These are phyloP conservation scores for Pluvialis apricaria DNA, from an alignment of 2,113 vertebrate genomes.

Conservation along the genomic window DNA sequence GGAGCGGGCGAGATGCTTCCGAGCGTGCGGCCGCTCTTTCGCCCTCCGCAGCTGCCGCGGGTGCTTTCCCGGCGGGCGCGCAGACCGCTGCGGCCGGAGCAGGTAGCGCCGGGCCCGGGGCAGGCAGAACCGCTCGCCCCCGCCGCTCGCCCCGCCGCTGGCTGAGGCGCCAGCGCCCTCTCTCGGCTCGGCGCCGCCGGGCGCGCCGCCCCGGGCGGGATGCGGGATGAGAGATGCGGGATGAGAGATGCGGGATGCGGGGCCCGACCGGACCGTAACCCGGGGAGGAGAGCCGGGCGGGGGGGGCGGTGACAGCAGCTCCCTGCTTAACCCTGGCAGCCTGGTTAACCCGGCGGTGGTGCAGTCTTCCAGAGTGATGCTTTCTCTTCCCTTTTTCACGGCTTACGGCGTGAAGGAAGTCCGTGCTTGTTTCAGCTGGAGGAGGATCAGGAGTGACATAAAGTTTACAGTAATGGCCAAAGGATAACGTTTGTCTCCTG, in stretches of 20 bases:
- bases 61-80: not conserved
- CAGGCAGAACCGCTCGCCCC: not conserved
- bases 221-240: not conserved
- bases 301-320: not conserved
- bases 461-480: not conserved
- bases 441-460: not conserved
- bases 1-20: too few relatives aligned
- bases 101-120: not conserved
- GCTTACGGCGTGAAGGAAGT: too few relatives aligned
- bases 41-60: too few relatives aligned
- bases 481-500: not conserved
- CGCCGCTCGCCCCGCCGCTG: not conserved
- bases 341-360: too few relatives aligned
- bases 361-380: fast-evolving
- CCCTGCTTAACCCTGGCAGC: not conserved
- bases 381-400: too few relatives aligned
- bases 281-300: too few relatives aligned
- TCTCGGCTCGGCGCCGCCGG: not conserved
- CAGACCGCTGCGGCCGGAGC: not conserved
- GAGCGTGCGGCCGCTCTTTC: too few relatives aligned
- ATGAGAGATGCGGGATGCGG: not conserved
- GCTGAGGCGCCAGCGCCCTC: conserved; percentile 13
- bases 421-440: fast-evolving
- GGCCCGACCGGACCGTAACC: not conserved
- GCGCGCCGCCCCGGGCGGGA: not conserved